These are phyloP conservation scores for Lagopus muta DNA, from an alignment of 2,113 vertebrate species.

Conservation along the genomic window DNA sequence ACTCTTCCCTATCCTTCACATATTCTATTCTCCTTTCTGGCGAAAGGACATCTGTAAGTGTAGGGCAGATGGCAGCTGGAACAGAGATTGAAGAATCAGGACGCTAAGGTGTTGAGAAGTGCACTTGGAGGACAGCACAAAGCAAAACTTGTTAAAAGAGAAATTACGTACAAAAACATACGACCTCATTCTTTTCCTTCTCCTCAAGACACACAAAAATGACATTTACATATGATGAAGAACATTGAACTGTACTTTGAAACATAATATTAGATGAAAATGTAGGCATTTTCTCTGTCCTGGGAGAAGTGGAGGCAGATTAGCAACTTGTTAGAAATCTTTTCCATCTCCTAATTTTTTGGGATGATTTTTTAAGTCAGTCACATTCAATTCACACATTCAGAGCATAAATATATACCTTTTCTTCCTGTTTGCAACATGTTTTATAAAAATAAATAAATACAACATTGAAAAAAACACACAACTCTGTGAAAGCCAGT, in stretches of 20 bases:
- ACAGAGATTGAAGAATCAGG: neutral
- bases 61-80: neutral
- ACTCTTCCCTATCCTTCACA: neutral
- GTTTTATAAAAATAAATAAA: neutral
- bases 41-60: rapidly evolving
- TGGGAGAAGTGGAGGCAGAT: neutral
- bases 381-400: neutral
- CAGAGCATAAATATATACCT: neutral
- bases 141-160: neutral
- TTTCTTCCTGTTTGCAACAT: neutral
- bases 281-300: neutral
- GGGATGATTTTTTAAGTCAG: neutral
- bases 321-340: neutral
- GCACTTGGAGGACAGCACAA: neutral
- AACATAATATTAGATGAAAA: neutral
- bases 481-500: neutral
- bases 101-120: neutral
- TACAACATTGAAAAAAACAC: neutral
- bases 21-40: neutral
- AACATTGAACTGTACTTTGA: neutral
- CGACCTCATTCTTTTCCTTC: neutral
- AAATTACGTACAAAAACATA: neutral
- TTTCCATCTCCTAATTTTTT: neutral
- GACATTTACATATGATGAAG: neutral
- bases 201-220: neutral